A percentile compares a stretch with the other conserved stretches of the same genome.
Conservation (phyloP, 1,140 invertebrate genomes). For the Lamellibrachia luymesi region DNA sequence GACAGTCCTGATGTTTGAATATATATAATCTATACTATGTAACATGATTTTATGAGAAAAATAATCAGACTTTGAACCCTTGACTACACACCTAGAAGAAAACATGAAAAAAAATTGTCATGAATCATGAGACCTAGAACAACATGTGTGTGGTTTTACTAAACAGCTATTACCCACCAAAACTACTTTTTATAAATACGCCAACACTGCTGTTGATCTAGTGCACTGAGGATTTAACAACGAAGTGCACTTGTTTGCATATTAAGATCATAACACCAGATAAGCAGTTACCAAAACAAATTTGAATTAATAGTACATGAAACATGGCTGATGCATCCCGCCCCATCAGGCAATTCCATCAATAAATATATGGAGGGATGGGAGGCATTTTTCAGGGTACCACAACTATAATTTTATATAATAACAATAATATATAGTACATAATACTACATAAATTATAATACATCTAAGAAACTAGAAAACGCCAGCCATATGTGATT, state of each 20-base stretch:
- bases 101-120: not conserved
- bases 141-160: not conserved
- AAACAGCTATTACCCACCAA: not conserved
- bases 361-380: too few relatives aligned
- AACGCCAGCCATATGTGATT: too few relatives aligned
- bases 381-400: too few relatives aligned
- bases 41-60: not conserved
- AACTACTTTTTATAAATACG: not conserved
- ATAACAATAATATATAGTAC: too few relatives aligned
- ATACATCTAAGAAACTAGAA: too few relatives aligned
- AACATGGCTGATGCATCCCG: not conserved
- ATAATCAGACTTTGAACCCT: not conserved
- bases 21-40: not conserved
- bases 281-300: not conserved
- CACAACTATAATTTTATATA: too few relatives aligned
- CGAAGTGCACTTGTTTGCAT: not conserved
- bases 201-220: not conserved
- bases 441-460: too few relatives aligned
- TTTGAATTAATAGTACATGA: not conserved
- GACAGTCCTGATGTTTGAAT: not conserved
- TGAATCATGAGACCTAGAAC: not conserved
- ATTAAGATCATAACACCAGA: not conserved
- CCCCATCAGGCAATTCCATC: too few relatives aligned
- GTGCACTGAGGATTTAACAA: not conserved
- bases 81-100: not conserved